Conservation (phyloP, 1,140 invertebrate species). For the Diorhabda sublineata region DNA sequence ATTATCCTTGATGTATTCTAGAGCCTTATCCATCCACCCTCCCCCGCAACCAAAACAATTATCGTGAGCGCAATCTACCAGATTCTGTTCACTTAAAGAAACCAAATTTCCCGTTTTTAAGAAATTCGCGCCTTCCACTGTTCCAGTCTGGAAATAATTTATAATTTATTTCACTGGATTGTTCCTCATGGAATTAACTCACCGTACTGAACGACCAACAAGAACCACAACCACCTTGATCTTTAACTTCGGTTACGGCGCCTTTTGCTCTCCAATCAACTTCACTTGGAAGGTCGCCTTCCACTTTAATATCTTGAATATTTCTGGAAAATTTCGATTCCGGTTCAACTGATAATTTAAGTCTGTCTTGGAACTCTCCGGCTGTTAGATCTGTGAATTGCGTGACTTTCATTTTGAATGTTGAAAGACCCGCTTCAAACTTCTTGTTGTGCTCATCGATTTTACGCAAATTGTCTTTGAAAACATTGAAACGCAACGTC, state of each 20-base stretch:
- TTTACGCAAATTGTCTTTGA: not conserved
- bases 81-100: not conserved
- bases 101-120: not conserved
- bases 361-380: not conserved
- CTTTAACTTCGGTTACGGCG: not conserved
- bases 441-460: slow-evolving; percentile 7
- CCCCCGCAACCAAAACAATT: not conserved
- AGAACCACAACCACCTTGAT: not conserved
- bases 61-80: not conserved
- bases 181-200: not conserved
- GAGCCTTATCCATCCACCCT: not conserved
- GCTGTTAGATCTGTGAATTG: slow-evolving; percentile 8
- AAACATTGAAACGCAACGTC: not conserved
- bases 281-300: not conserved
- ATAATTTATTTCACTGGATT: too few species aligned
- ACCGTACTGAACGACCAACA: not conserved
- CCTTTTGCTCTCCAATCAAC: not conserved
- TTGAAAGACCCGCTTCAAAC: not conserved
- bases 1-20: not conserved
- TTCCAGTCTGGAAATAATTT: not conserved
- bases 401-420: not conserved
- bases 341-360: not conserved
- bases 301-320: too few species aligned
- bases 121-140: not conserved
- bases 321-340: too few species aligned